Base-by-base conservation (phyloP, 2,797 vertebrate genomes). In the Momotus momota region DNA sequence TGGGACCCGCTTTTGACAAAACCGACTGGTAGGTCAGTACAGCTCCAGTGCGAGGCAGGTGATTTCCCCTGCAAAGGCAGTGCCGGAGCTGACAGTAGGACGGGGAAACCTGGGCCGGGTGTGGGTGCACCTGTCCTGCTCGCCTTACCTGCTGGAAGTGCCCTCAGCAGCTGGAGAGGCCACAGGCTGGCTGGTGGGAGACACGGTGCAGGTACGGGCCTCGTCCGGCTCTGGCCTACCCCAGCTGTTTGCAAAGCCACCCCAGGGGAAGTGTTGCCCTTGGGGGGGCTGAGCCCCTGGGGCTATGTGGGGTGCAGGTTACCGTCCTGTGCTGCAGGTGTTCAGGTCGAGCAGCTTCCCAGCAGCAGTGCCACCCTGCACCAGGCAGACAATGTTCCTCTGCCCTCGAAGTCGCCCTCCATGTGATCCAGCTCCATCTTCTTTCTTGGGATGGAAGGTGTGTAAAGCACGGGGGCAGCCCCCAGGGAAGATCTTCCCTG, bases 301-400 rank as follows among this genome's bases (percentile, higher is more conserved):
- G 4, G 40, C 48, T 3, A 2, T 0, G 23, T 1, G 14, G 41
- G 33, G 66, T 27, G 48, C 78, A 25, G 78, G 2, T 5, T 12
- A 61, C 25, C 1, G 52, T 6, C 22, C 85, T 2, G 27, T 4
- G 60, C 41, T 12, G 23, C 0, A 11, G 25, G 18, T 2, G 14
- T 3, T 91, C 91, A 91, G 67, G 74, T 48, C 7, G 2, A 84
- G 91, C 57, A 17, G 78, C 65, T 58, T 21, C 31, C 78, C 26
- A 7, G 29, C 52, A 35, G 60, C 7, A 1, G 10, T 5, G 78
- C 19, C 3, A 0, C 78, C 55, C 60, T 2, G 27, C 3, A 1
- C 40, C 3, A 2, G 40, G 40, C 55, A 16, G 27, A 12, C 2
- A 5, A 4, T 6, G 41, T 2, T 0, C 43, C 58, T 23, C 60